phyloP scores from a whole-genome alignment of 2,797 vertebrate species.

The Mus spretus region DNA sequence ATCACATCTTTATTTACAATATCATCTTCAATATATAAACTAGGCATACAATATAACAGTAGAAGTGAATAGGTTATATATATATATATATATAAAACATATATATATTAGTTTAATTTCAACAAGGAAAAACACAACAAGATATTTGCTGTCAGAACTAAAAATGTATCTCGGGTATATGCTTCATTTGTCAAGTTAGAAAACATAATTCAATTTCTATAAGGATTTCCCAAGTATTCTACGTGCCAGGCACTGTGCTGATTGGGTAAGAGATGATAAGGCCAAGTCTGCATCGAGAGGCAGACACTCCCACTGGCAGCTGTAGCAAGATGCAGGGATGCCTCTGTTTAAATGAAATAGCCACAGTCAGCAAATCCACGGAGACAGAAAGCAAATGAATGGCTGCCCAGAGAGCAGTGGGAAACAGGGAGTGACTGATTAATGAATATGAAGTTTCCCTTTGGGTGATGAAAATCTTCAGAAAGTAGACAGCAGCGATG shows the following conservation, averaged over 20 bases:
- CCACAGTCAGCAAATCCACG: constrained; percentile 16
- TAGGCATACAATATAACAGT: background rate
- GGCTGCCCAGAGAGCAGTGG: background rate
- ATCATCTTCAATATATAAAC: constrained; percentile 25
- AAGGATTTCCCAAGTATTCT: constrained; percentile 2
- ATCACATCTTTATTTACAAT: constrained; percentile 38
- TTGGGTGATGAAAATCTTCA: constrained; percentile 19
- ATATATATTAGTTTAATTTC: constrained; percentile 7
- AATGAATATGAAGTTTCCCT: background rate
- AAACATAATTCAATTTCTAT: background rate
- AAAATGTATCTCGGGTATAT: background rate
- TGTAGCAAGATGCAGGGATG: background rate
- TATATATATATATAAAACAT: too few relatives aligned
- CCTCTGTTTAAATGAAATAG: constrained; percentile 25
- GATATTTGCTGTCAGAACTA: background rate
- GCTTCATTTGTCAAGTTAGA: constrained; percentile 26
- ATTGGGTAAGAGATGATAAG: constrained; percentile 31
- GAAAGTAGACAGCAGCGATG: constrained; percentile 13
- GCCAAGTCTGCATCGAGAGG: background rate
- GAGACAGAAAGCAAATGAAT: constrained; percentile 28
- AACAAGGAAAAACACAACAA: constrained; percentile 19
- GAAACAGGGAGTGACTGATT: background rate
- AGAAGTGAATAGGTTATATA: constrained; percentile 6
- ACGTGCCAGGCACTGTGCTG: background rate
- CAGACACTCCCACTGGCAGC: background rate